A percentile compares a stretch with the other conserved stretches of the same genome.
Evolutionary conservation across 1,140 invertebrate species (phyloP).

Genomic region (Pseudachorutes palmiensis): DNA sequence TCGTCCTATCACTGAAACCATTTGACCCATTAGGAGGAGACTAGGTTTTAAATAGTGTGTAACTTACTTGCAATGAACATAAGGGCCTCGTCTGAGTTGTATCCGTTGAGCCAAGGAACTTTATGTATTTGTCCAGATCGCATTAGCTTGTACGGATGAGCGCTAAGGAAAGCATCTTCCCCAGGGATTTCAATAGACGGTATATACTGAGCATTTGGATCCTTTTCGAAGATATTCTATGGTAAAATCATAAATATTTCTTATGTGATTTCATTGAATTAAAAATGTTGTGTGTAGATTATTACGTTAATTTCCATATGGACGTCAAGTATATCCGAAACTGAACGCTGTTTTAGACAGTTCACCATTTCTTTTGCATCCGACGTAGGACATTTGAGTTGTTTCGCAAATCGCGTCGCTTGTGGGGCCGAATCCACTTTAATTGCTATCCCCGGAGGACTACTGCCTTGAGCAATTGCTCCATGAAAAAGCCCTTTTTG

Average conservation of each 20-base stretch:
- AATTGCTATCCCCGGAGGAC: slow-evolving; percentile 38
- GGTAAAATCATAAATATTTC: not conserved
- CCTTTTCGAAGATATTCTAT: not conserved
- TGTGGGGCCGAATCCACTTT: slow-evolving; percentile 53
- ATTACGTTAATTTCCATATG: slow-evolving; percentile 20
- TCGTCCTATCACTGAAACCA: slow-evolving; percentile 23
- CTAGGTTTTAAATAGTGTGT: not conserved
- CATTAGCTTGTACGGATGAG: slow-evolving; percentile 21
- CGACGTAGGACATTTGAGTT: slow-evolving; percentile 42
- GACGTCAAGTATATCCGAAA: slow-evolving; percentile 12
- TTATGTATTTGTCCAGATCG: slow-evolving; percentile 23
- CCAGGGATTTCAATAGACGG: not conserved
- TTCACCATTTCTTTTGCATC: slow-evolving; percentile 28
- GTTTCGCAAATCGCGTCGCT: slow-evolving; percentile 51
- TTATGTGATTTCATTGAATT: not conserved
- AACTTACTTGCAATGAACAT: slow-evolving; percentile 15
- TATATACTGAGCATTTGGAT: not conserved
- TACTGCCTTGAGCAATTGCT: slow-evolving; percentile 25
- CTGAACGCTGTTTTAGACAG: slow-evolving; percentile 25
- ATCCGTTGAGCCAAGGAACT: slow-evolving; percentile 27
- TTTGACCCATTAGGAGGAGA: not conserved
- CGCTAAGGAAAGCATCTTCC: slow-evolving; percentile 22
- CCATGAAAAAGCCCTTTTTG: slow-evolving; percentile 18
- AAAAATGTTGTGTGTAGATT: not conserved
- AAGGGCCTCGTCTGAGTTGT: slow-evolving; percentile 30